Percentiles rank a stretch among this genome's conserved stretches.
These are phyloP conservation scores for Phragmatobia fuliginosa DNA, from an alignment of 2,888 invertebrate species.

Conservation along the genomic window DNA sequence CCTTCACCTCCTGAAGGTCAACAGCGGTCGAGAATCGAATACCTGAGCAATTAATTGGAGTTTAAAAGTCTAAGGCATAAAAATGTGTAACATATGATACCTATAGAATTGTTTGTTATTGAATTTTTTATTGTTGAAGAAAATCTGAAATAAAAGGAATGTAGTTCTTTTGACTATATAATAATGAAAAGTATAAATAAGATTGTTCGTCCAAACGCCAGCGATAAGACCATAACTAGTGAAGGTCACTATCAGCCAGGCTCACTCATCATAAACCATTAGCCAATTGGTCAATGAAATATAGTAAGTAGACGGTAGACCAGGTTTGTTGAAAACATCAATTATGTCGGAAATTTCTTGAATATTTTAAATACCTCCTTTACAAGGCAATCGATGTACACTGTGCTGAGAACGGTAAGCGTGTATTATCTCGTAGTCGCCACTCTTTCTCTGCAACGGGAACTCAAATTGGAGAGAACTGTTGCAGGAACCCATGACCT, in stretches of 20 bases:
- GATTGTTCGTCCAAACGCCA: too few relatives aligned
- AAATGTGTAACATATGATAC: not conserved
- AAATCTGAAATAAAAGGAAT: too few relatives aligned
- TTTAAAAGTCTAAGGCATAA: not conserved
- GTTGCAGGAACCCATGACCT: conserved; percentile 90
- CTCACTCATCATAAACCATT: too few relatives aligned
- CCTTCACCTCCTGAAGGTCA: conserved; percentile 91
- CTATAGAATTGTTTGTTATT: too few relatives aligned
- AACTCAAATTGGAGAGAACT: conserved; percentile 89
- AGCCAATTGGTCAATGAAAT: too few relatives aligned
- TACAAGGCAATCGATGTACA: conserved; percentile 90
- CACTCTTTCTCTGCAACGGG: conserved; percentile 90
- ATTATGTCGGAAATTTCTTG: not conserved
- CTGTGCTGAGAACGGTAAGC: conserved; percentile 92
- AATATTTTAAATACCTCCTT: conserved; percentile 84
- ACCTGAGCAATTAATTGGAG: conserved; percentile 70
- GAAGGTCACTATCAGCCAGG: too few relatives aligned
- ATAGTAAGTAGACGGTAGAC: too few relatives aligned
- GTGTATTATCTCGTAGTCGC: conserved; percentile 89
- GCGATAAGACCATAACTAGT: too few relatives aligned
- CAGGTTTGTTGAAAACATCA: too few relatives aligned
- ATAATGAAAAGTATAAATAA: too few relatives aligned
- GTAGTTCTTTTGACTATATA: too few relatives aligned
- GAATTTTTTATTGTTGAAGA: too few relatives aligned
- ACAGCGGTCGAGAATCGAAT: conserved; percentile 90